Percentiles rank a stretch among this genome's conserved stretches.
Evolutionary conservation across 2,797 vertebrate genomes (phyloP).

Genomic region (Megalops cyprinoides): DNA sequence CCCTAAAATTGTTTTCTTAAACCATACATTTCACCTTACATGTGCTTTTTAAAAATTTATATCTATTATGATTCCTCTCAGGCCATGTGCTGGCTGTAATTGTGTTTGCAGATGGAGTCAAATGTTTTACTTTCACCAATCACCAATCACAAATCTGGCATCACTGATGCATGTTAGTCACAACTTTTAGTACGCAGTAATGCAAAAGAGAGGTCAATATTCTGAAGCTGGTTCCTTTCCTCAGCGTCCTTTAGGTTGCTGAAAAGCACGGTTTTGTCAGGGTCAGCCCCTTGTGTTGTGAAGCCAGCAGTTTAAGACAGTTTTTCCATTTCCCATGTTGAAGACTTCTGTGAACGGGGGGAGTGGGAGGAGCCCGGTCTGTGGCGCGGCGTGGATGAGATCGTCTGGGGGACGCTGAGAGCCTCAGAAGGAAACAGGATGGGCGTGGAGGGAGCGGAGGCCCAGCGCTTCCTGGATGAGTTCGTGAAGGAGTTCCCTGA

Average conservation of each 20-base stretch:
- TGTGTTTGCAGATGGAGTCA: not conserved
- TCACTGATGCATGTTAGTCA: not conserved
- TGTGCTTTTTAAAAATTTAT: not conserved
- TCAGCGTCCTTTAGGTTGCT: not conserved
- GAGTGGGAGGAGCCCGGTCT: not conserved
- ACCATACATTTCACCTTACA: not conserved
- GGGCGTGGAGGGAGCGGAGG: constrained; percentile 53
- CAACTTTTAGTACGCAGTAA: not conserved
- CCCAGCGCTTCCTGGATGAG: constrained; percentile 62
- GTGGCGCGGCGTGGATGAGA: not conserved
- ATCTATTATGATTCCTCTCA: not conserved
- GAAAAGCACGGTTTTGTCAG: not conserved
- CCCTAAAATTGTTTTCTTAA: not conserved
- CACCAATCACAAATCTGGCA: not conserved
- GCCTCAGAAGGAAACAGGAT: constrained; percentile 40
- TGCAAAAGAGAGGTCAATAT: not conserved
- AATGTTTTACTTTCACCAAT: not conserved
- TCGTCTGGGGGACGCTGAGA: not conserved
- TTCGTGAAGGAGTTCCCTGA: constrained; percentile 78
- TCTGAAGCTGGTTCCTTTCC: not conserved
- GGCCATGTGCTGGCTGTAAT: not conserved
- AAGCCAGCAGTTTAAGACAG: not conserved
- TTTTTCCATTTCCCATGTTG: not conserved
- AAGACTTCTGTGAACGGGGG: not conserved
- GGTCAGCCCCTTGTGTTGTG: not conserved